A percentile compares a stretch with the other conserved stretches of the same genome.
phyloP scores from a whole-genome alignment of 2,888 invertebrate genomes.

The Deilephila porcellus region DNA sequence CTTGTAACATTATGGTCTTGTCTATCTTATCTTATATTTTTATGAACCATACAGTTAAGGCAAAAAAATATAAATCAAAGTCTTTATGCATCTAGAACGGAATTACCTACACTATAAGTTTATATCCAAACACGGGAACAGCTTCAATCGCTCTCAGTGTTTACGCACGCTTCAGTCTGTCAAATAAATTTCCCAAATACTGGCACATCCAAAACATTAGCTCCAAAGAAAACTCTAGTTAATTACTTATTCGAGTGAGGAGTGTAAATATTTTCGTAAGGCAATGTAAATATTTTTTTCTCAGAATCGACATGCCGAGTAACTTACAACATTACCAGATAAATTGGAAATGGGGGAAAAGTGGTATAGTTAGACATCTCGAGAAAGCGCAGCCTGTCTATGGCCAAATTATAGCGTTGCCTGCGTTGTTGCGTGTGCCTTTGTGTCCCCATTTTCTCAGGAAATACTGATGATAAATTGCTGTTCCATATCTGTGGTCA shows the following conservation, averaged over 20 bases:
- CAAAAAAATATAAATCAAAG: neutral
- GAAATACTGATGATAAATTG: no score
- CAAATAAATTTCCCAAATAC: conserved; percentile 18
- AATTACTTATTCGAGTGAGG: conserved; percentile 1
- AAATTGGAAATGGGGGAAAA: neutral
- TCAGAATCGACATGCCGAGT: conserved; percentile 11
- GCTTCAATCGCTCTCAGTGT: neutral
- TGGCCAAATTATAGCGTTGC: no score
- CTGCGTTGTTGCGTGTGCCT: no score
- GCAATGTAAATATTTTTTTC: conserved; percentile 17
- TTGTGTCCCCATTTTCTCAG: no score
- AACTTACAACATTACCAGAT: neutral
- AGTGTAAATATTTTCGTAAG: conserved; percentile 19
- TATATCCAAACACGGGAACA: conserved; percentile 6
- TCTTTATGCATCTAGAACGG: neutral
- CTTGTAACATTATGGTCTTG: neutral
- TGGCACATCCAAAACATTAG: conserved; percentile 8
- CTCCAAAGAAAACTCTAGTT: conserved; percentile 12
- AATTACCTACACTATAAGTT: neutral
- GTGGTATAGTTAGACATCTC: neutral
- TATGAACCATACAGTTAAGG: neutral
- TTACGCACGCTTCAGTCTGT: conserved; percentile 5
- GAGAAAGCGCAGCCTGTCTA: neutral
- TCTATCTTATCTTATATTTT: neutral
- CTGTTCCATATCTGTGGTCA: no score